phyloP scores from a whole-genome alignment of 2,113 vertebrate genomes.

The Dendrocopos noguchii region DNA sequence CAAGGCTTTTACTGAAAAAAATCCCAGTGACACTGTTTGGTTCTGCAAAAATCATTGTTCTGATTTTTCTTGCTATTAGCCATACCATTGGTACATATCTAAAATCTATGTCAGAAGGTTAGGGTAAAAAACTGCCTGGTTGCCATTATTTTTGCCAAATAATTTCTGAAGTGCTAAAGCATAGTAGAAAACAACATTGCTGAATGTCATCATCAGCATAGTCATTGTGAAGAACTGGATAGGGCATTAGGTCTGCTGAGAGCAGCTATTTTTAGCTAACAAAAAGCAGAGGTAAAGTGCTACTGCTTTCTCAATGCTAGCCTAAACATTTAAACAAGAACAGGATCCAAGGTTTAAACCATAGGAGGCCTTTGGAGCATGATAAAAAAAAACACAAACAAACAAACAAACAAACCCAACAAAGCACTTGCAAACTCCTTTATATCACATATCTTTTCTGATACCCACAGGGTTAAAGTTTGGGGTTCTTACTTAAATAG shows the following conservation, averaged over 20 bases:
- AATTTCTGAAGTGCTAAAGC: neutral
- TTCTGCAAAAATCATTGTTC: neutral
- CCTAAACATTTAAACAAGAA: neutral
- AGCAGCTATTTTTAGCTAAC: neutral
- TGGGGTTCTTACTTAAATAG: neutral
- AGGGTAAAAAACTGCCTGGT: neutral
- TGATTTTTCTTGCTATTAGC: neutral
- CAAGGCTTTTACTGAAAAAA: neutral
- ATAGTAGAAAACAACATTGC: neutral
- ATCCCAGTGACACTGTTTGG: neutral
- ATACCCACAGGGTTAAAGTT: neutral
- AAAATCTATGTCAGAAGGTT: neutral
- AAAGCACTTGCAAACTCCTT: neutral
- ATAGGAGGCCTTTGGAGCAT: fast-evolving
- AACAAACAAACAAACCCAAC: too few species aligned
- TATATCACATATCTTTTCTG: neutral
- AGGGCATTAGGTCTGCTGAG: neutral
- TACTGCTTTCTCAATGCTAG: neutral
- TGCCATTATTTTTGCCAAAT: neutral
- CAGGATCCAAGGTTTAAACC: neutral
- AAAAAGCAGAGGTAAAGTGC: neutral
- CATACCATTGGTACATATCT: neutral
- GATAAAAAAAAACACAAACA: too few species aligned
- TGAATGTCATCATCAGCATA: neutral
- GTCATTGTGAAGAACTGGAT: neutral